These are phyloP conservation scores for Silurus meridionalis DNA, from an alignment of 2,113 vertebrate genomes.

Conservation along the genomic window DNA sequence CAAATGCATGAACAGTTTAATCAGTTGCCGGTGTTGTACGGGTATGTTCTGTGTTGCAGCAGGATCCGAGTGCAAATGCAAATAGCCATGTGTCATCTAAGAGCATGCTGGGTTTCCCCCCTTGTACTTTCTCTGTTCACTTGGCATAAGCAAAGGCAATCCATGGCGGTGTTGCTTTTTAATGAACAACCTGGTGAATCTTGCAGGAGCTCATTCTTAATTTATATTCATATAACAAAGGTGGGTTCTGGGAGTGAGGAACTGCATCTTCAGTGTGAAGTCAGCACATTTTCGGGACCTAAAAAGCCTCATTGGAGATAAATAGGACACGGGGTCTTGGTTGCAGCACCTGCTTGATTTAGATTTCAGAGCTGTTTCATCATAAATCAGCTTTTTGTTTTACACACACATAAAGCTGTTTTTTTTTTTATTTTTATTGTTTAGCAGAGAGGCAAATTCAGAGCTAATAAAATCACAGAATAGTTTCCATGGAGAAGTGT, in stretches of 20 bases:
- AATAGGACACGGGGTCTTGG: not conserved
- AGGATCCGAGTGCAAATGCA: constrained; percentile 2
- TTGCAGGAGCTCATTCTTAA: not conserved
- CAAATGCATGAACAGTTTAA: not conserved
- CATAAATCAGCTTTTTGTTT: not conserved
- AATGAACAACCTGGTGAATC: not conserved
- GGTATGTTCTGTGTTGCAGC: not conserved
- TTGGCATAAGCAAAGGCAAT: not conserved
- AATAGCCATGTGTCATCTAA: not conserved
- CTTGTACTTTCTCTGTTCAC: not conserved
- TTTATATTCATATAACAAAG: not conserved
- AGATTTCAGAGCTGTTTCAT: not conserved
- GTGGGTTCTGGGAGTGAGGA: not conserved
- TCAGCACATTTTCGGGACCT: not conserved
- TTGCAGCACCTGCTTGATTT: not conserved
- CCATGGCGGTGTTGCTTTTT: not conserved
- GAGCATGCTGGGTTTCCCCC: constrained; percentile 13
- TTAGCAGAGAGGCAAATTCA: constrained; percentile 1
- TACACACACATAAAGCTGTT: not conserved
- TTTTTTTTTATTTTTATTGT: constrained; percentile 1
- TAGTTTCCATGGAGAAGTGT: constrained; percentile 51
- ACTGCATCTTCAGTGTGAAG: not conserved
- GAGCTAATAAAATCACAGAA: constrained; percentile 37
- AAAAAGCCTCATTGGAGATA: not conserved
- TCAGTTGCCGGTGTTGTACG: not conserved